Evolutionary conservation across 2,113 vertebrate species (phyloP).

Genomic region (Hemiprocne comata): DNA sequence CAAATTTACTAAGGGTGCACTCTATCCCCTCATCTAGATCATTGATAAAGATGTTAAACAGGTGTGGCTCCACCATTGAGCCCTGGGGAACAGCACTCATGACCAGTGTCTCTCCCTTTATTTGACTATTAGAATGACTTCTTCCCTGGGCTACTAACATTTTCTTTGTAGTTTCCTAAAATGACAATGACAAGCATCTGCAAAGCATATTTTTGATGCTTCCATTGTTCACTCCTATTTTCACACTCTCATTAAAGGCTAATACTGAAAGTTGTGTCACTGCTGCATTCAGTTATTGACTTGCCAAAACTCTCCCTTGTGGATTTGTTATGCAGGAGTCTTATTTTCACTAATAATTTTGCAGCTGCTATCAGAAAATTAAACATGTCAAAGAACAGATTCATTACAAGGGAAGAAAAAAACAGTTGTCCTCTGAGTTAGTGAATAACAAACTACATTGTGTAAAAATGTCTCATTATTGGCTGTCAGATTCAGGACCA

Average conservation of each 20-base stretch:
- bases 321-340: not conserved
- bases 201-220: not conserved
- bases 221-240: conserved; percentile 6
- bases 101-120: not conserved
- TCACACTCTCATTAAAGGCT: not conserved
- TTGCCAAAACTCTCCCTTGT: not conserved
- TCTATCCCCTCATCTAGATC: too few species aligned
- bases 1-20: too few species aligned
- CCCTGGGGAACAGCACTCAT: too few species aligned
- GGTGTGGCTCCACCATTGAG: too few species aligned
- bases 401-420: not conserved
- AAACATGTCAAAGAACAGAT: not conserved
- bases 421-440: not conserved
- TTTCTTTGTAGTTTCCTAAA: not conserved
- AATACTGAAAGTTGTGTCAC: not conserved
- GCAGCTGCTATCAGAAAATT: not conserved
- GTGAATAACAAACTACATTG: not conserved
- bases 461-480: not conserved
- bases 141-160: not conserved
- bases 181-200: not conserved
- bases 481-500: not conserved
- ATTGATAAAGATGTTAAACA: too few species aligned
- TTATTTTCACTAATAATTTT: not conserved
- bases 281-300: not conserved
- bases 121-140: not conserved